phyloP scores from a whole-genome alignment of 2,797 vertebrate species.

The Cryptoprocta ferox region DNA sequence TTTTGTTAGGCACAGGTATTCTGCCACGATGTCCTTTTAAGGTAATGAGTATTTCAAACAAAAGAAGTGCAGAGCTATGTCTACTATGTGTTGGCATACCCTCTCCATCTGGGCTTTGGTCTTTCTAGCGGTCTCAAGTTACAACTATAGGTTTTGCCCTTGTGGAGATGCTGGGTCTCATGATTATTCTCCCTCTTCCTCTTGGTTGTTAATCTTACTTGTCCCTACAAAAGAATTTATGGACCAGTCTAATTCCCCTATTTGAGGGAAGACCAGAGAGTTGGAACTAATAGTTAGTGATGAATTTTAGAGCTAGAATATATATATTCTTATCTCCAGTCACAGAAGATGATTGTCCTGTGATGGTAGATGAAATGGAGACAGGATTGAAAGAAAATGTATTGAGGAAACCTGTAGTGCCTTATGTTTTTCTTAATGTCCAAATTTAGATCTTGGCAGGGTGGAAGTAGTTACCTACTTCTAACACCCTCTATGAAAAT shows the following conservation, averaged over 20 bases:
- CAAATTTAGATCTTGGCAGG: constrained; percentile 38
- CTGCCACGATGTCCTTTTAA: not conserved
- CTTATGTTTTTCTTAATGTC: constrained; percentile 28
- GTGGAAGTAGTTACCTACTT: not conserved
- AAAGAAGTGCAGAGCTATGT: not conserved
- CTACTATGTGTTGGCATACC: not conserved
- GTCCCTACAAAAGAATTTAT: not conserved
- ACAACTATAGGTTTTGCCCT: constrained; percentile 25
- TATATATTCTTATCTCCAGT: not conserved
- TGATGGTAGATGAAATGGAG: not conserved
- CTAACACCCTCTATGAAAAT: constrained; percentile 24
- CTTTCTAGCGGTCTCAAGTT: constrained; percentile 23
- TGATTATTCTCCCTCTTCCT: not conserved
- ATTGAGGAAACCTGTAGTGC: not conserved
- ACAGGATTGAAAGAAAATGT: not conserved
- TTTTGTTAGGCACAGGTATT: constrained; percentile 26
- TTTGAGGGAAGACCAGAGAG: not conserved
- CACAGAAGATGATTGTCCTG: constrained; percentile 37
- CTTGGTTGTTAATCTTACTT: constrained; percentile 28
- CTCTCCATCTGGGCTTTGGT: not conserved
- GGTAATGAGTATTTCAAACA: not conserved
- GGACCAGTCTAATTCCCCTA: constrained; percentile 6
- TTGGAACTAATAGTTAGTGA: constrained; percentile 42
- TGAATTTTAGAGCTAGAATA: constrained; percentile 32
- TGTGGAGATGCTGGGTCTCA: constrained; percentile 6